Percentiles rank a stretch among this genome's conserved stretches.
These are phyloP conservation scores for Gambusia affinis DNA, from an alignment of 2,113 vertebrate genomes.

Conservation along the genomic window DNA sequence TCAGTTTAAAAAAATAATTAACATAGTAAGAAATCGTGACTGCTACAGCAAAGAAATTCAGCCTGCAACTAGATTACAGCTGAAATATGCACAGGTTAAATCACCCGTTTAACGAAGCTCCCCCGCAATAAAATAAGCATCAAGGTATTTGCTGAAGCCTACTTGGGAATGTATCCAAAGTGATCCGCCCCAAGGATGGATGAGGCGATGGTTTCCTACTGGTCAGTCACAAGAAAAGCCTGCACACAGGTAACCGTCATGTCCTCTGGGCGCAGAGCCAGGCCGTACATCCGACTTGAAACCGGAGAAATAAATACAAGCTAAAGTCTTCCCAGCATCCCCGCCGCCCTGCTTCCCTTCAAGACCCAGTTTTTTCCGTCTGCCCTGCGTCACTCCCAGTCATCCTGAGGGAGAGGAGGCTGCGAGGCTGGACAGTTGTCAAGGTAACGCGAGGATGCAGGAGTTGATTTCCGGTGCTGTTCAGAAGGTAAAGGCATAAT, in stretches of 20 bases:
- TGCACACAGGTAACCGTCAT: constrained; percentile 15
- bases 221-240: constrained; percentile 17
- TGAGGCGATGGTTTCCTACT: constrained; percentile 28
- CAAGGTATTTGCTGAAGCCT: constrained; percentile 38
- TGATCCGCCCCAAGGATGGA: constrained; percentile 58
- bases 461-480: constrained; percentile 1
- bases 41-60: constrained; percentile 2
- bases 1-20: background rate
- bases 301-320: constrained; percentile 43
- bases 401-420: constrained; percentile 46
- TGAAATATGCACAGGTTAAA: background rate
- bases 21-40: constrained; percentile 51
- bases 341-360: constrained; percentile 44
- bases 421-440: constrained; percentile 21
- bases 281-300: constrained; percentile 30
- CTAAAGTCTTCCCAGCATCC: constrained; percentile 54
- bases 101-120: background rate
- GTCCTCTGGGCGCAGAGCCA: constrained; percentile 43
- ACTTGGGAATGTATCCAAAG: constrained; percentile 59
- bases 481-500: constrained; percentile 20
- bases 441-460: background rate
- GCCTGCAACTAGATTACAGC: background rate
- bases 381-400: constrained; percentile 75
- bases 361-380: constrained; percentile 58
- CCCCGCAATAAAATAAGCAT: background rate